Percentiles rank a stretch among this genome's conserved stretches.
These are phyloP conservation scores for Drosophila takahashii DNA, from an alignment of 1,140 invertebrate species.

Conservation along the genomic window DNA sequence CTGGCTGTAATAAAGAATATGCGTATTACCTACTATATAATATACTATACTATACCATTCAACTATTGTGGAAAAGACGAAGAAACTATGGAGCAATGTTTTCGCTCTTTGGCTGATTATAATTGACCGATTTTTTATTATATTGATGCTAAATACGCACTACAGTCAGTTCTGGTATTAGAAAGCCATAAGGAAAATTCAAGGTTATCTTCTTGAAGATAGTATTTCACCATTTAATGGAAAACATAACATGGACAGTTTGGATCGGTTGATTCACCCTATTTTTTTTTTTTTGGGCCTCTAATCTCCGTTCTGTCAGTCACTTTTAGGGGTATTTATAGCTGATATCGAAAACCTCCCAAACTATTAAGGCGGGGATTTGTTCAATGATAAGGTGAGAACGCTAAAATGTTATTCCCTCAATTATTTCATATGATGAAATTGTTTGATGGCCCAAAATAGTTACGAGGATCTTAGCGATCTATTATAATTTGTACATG, in stretches of 20 bases:
- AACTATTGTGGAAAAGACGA: not conserved
- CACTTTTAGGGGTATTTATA: not conserved
- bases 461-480: not conserved
- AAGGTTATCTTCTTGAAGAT: not conserved
- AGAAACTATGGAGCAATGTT: not conserved
- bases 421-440: not conserved
- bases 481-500: not conserved
- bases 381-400: conserved; percentile 10
- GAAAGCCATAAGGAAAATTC: not conserved
- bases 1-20: not conserved
- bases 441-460: not conserved
- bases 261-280: conserved; percentile 17
- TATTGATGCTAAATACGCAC: not conserved
- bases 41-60: no score
- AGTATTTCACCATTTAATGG: conserved; percentile 23
- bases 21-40: no score
- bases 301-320: conserved; percentile 24
- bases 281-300: not conserved
- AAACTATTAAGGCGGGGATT: conserved; percentile 3
- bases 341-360: conserved; percentile 20
- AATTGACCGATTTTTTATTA: conserved; percentile 40
- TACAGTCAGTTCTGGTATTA: not conserved
- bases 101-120: conserved; percentile 10
- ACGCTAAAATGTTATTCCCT: not conserved
- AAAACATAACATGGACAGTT: not conserved